These are phyloP conservation scores for Agrotis clavis DNA, from an alignment of 2,888 invertebrate species.

Conservation along the genomic window DNA sequence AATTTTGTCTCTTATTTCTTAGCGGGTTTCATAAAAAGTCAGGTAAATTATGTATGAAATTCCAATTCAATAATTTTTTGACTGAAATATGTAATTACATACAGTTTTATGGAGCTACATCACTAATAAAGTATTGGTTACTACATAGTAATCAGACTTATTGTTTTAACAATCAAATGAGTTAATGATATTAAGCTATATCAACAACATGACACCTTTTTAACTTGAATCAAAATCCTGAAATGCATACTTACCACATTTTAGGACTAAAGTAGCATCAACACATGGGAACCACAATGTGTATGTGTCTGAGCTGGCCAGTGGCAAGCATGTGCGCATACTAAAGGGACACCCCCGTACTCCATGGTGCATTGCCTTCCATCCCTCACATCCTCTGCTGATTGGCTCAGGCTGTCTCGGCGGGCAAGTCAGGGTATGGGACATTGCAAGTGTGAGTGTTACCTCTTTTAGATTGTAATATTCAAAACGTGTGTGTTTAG, in stretches of 20 bases:
- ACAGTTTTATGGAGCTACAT: too few relatives aligned
- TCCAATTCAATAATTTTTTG: not conserved
- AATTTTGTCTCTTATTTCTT: not conserved
- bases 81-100: too few relatives aligned
- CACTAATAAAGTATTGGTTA: too few relatives aligned
- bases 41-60: not conserved
- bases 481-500: not conserved
- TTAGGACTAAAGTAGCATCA: constrained; percentile 95
- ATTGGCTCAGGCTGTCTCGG: constrained; percentile 97
- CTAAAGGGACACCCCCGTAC: constrained; percentile 96
- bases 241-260: constrained; percentile 8
- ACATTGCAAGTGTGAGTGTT: constrained; percentile 89
- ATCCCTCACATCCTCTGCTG: constrained; percentile 95
- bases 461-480: not conserved
- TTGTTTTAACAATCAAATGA: not conserved
- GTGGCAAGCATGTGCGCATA: constrained; percentile 94
- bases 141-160: not conserved
- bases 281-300: constrained; percentile 97
- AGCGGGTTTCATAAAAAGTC: not conserved
- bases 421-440: constrained; percentile 98
- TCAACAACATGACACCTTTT: not conserved
- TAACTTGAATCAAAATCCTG: not conserved
- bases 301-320: constrained; percentile 95
- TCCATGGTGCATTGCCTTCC: constrained; percentile 97
- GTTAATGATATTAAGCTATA: not conserved